Conservation (phyloP, 2,113 vertebrate species). For the Steatornis caripensis region DNA sequence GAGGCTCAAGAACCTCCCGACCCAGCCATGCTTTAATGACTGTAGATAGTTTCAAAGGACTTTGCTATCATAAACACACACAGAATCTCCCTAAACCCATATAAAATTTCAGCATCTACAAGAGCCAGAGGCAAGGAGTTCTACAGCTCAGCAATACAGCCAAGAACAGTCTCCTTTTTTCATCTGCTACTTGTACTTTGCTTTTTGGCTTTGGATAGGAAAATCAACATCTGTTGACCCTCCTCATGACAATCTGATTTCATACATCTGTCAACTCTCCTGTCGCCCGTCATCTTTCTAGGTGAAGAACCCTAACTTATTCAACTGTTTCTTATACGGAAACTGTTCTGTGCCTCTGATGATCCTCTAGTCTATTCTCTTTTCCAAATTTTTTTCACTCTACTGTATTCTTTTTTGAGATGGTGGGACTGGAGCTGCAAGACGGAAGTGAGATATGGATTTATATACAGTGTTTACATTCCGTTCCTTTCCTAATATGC, state of each 20-base stretch:
- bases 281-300: neutral
- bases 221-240: neutral
- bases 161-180: neutral
- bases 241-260: no score
- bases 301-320: neutral
- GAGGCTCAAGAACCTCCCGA: neutral
- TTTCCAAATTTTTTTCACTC: neutral
- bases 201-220: neutral
- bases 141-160: neutral
- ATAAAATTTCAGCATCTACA: neutral
- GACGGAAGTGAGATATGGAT: neutral
- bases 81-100: neutral
- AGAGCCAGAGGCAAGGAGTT: neutral
- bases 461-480: neutral
- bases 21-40: neutral
- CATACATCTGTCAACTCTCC: neutral
- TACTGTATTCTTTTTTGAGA: neutral
- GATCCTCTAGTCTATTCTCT: neutral
- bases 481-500: neutral
- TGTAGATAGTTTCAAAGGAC: neutral
- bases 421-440: neutral
- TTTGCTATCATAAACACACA: neutral
- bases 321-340: neutral
- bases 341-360: neutral
- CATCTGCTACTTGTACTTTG: neutral